Evolutionary conservation across 1,140 invertebrate genomes (phyloP).

Genomic region (Sarcophaga bullata): DNA sequence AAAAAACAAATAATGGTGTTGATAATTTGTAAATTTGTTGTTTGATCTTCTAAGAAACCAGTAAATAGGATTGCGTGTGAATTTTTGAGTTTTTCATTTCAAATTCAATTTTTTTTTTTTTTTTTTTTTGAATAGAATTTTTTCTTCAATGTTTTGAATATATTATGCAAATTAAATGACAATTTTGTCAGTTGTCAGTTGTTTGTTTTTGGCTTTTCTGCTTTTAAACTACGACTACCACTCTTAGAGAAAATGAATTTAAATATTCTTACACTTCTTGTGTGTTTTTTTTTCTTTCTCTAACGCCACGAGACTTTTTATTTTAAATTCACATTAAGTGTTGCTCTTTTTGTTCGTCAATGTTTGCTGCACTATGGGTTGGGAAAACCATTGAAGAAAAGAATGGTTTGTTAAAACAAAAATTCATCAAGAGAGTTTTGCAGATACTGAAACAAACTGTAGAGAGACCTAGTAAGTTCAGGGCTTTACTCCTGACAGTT

Average conservation of each 20-base stretch:
- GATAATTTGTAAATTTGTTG: conserved; percentile 20
- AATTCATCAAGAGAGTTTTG: too few relatives aligned
- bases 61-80: background rate
- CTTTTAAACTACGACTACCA: too few relatives aligned
- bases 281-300: too few relatives aligned
- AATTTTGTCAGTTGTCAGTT: background rate
- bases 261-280: too few relatives aligned
- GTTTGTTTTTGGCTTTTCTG: too few relatives aligned
- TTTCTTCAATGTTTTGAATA: background rate
- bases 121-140: background rate
- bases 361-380: background rate
- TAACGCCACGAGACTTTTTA: background rate
- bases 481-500: too few relatives aligned
- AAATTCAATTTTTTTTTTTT: too few relatives aligned
- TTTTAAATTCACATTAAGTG: conserved; percentile 16
- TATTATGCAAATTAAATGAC: conserved; percentile 36
- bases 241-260: too few relatives aligned
- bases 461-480: too few relatives aligned
- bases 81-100: background rate
- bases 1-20: too few relatives aligned
- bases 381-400: background rate
- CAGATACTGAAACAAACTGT: too few relatives aligned
- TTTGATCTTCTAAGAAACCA: background rate
- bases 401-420: too few relatives aligned
- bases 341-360: conserved; percentile 14